These are phyloP conservation scores for Paraplagusia blochii DNA, from an alignment of 2,113 vertebrate species.

Conservation along the genomic window DNA sequence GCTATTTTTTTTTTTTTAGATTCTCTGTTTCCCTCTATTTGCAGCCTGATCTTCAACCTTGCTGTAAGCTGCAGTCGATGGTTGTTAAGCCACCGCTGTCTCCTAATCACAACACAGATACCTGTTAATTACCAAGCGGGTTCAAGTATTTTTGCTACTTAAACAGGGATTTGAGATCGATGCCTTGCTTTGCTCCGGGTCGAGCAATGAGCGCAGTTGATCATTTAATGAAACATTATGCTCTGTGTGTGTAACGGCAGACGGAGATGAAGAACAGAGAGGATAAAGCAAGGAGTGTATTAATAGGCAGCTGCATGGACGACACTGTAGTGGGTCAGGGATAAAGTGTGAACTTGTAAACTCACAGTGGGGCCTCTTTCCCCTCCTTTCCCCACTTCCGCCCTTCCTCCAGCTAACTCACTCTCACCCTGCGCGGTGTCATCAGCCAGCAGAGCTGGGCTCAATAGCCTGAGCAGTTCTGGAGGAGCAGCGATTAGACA, in stretches of 20 bases:
- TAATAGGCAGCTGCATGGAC: constrained; percentile 69
- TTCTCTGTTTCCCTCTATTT: constrained; percentile 52
- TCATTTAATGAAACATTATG: constrained; percentile 66
- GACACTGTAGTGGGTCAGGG: constrained; percentile 74
- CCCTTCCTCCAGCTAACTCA: constrained; percentile 41
- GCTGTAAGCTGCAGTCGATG: constrained; percentile 73
- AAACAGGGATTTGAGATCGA: constrained; percentile 73
- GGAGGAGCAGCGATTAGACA: constrained; percentile 61
- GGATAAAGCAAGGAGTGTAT: constrained; percentile 67
- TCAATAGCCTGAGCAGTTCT: constrained; percentile 53
- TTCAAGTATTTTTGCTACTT: constrained; percentile 77
- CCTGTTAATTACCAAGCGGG: constrained; percentile 78
- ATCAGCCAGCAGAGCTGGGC: constrained; percentile 63
- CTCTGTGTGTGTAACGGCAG: constrained; percentile 31
- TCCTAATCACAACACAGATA: constrained; percentile 79
- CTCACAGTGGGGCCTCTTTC: constrained; percentile 68
- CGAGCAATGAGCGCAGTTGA: constrained; percentile 47
- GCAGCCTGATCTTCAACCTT: constrained; percentile 66
- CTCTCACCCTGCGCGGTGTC: constrained; percentile 62
- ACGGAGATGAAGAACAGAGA: constrained; percentile 44
- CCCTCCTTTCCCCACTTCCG: constrained; percentile 24
- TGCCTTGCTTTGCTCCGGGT: constrained; percentile 51
- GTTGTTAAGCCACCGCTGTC: constrained; percentile 69
- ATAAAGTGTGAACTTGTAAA: constrained; percentile 82
- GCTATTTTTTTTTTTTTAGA: constrained; percentile 14